Conservation (phyloP, 2,888 invertebrate species). For the Autographa gamma region DNA sequence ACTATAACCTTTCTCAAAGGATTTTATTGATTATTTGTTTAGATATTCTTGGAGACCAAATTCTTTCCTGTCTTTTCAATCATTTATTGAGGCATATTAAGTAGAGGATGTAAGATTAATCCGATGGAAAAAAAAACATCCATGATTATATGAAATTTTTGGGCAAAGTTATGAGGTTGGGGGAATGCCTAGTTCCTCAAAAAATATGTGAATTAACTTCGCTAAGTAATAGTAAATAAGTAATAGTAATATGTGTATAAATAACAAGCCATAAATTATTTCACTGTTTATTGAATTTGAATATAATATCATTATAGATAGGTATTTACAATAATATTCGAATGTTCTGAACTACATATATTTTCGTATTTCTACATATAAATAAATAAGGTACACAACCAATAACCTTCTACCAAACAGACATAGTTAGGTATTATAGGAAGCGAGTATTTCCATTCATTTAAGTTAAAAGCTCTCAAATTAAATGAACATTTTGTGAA, state of each 20-base stretch:
- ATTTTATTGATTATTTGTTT: too few relatives aligned
- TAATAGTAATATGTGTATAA: conserved; percentile 29
- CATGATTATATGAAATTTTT: too few relatives aligned
- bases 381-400: conserved; percentile 80
- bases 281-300: conserved; percentile 83
- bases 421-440: conserved; percentile 35
- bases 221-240: too few relatives aligned
- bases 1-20: too few relatives aligned
- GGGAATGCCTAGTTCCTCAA: too few relatives aligned
- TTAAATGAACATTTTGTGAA: conserved; percentile 39
- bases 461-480: conserved; percentile 32
- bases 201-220: too few relatives aligned
- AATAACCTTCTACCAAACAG: conserved; percentile 59
- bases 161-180: too few relatives aligned
- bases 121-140: too few relatives aligned
- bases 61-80: too few relatives aligned
- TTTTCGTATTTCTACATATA: conserved; percentile 70
- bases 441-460: conserved; percentile 47
- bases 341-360: conserved; percentile 75
- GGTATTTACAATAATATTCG: conserved; percentile 83
- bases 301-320: conserved; percentile 79
- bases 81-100: too few relatives aligned
- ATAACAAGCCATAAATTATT: conserved; percentile 64
- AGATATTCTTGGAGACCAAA: too few relatives aligned
- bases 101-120: too few relatives aligned